A percentile compares a stretch with the other conserved stretches of the same genome.
These are phyloP conservation scores for Natator depressus DNA, from an alignment of 2,113 vertebrate species.

Conservation along the genomic window DNA sequence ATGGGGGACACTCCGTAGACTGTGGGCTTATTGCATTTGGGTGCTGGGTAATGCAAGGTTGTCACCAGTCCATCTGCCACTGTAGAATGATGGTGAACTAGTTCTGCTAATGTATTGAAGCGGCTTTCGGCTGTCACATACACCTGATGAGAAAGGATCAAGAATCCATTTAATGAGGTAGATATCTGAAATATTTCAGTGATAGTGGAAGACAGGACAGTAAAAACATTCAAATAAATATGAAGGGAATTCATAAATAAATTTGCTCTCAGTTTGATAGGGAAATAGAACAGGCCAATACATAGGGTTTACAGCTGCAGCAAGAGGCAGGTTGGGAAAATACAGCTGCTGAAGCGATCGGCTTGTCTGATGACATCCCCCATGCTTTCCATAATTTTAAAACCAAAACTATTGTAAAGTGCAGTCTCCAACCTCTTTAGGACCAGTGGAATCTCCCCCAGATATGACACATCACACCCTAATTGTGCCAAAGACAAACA, in stretches of 20 bases:
- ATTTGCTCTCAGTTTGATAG: not conserved
- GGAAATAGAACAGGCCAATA: not conserved
- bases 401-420: not conserved
- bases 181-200: not conserved
- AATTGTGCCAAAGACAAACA: not conserved
- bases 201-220: not conserved
- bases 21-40: constrained; percentile 99
- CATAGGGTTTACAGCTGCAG: not conserved
- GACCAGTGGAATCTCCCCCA: not conserved
- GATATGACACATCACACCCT: fast-evolving
- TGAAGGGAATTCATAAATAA: not conserved
- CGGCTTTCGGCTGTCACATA: constrained; percentile 98
- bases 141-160: constrained; percentile 78
- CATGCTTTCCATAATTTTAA: not conserved
- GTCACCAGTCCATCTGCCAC: constrained; percentile 98
- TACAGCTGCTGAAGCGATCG: not conserved
- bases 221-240: not conserved
- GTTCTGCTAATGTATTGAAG: constrained; percentile 95
- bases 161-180: not conserved
- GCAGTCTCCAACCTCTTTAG: not conserved
- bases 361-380: not conserved
- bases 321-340: not conserved
- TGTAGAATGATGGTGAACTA: constrained; percentile 98
- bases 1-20: constrained; percentile 99
- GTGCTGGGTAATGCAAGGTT: constrained; percentile 97